A percentile compares a stretch with the other conserved stretches of the same genome.
These are phyloP conservation scores for Philereme transversata DNA, from an alignment of 2,888 invertebrate genomes.

Conservation along the genomic window DNA sequence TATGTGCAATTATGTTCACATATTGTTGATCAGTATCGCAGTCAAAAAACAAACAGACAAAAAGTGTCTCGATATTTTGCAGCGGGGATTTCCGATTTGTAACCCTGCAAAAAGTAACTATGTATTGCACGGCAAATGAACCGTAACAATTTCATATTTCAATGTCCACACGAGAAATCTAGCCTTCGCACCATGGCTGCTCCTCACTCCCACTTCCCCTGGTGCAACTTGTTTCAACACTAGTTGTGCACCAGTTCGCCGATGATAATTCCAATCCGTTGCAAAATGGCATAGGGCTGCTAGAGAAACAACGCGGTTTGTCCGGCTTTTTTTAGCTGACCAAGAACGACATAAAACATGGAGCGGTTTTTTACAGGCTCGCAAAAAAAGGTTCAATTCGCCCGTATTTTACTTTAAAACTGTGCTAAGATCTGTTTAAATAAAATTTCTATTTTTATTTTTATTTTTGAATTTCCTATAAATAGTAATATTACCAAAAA, in stretches of 20 bases:
- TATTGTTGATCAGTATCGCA: too few relatives aligned
- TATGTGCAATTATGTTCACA: too few relatives aligned
- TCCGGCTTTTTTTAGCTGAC: conserved; percentile 8
- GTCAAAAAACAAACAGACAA: too few relatives aligned
- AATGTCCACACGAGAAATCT: conserved; percentile 56
- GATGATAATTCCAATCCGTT: conserved; percentile 81
- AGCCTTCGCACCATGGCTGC: conserved; percentile 75
- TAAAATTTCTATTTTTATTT: too few relatives aligned
- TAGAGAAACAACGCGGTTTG: not conserved
- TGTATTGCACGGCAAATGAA: conserved; percentile 37
- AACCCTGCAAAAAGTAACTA: conserved; percentile 7
- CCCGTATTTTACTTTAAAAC: too few relatives aligned
- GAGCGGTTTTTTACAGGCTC: too few relatives aligned
- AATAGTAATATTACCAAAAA: too few relatives aligned
- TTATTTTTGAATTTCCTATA: too few relatives aligned
- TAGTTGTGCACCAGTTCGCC: conserved; percentile 79
- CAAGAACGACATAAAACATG: not conserved
- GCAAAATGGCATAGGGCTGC: conserved; percentile 59
- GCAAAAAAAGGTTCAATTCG: too few relatives aligned
- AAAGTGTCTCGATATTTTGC: too few relatives aligned
- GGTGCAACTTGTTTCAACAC: conserved; percentile 51
- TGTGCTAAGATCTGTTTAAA: too few relatives aligned
- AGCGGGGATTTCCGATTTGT: too few relatives aligned
- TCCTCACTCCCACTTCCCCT: conserved; percentile 69
- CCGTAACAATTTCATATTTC: conserved; percentile 62